phyloP scores from a whole-genome alignment of 2,888 invertebrate genomes.

The Acheta domesticus region DNA sequence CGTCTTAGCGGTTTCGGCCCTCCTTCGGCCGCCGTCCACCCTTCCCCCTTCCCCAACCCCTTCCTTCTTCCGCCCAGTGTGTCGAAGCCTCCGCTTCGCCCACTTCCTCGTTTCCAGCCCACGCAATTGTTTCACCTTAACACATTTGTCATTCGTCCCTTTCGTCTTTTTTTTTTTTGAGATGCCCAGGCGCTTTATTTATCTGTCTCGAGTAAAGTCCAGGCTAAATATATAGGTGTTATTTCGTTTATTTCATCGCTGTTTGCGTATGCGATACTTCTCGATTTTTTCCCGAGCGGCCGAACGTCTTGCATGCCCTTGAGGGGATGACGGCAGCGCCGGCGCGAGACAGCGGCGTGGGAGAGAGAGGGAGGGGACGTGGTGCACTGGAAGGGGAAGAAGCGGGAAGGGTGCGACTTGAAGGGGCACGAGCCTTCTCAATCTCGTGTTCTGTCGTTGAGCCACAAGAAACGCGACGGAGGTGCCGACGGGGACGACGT shows the following conservation, averaged over 20 bases:
- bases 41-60: neutral
- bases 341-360: neutral
- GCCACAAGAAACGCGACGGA: neutral
- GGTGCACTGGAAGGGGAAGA: neutral
- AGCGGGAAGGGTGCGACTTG: neutral
- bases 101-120: neutral
- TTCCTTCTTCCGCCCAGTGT: neutral
- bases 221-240: neutral
- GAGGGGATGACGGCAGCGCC: neutral
- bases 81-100: neutral
- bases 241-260: neutral
- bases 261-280: neutral
- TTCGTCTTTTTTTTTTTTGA: neutral
- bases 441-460: neutral
- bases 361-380: neutral
- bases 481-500: no score
- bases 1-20: neutral
- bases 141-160: slow-evolving; percentile 3
- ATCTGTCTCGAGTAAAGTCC: neutral
- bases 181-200: neutral
- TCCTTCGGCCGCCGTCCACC: neutral
- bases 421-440: neutral
- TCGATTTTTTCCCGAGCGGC: neutral
- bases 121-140: neutral
- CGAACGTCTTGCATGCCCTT: neutral